Conservation (phyloP, 1,140 invertebrate species). For the Neodiprion pinetum region DNA sequence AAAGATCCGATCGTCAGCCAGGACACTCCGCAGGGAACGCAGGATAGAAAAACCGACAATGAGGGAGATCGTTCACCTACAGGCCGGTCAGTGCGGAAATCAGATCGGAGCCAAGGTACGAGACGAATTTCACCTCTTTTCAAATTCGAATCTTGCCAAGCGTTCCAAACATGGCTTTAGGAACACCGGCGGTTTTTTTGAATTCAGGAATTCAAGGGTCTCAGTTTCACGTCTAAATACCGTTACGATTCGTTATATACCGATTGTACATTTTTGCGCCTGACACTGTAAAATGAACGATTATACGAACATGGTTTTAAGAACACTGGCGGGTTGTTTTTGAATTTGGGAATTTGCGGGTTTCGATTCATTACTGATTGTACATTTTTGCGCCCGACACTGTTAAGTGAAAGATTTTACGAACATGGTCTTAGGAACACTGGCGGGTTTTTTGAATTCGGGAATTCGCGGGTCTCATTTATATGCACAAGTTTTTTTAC, state of each 20-base stretch:
- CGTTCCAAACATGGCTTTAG: no score
- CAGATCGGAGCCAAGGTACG: constrained; percentile 77
- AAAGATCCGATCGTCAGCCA: no score
- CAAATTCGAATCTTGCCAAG: no score
- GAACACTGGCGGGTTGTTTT: background rate
- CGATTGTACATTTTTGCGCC: background rate
- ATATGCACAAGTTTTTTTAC: no score
- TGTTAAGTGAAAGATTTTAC: no score
- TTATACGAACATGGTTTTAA: no score
- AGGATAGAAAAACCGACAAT: constrained; percentile 54
- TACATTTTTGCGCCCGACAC: background rate
- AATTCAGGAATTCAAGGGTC: background rate
- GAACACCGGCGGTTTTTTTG: background rate
- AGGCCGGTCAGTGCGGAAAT: constrained; percentile 80
- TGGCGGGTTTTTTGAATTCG: background rate
- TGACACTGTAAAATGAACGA: background rate
- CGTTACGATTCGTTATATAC: no score
- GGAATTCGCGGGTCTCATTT: no score
- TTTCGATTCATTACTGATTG: background rate
- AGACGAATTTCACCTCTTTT: constrained; percentile 27
- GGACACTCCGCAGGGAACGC: no score
- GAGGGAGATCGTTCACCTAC: constrained; percentile 81
- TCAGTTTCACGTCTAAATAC: no score
- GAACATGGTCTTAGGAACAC: no score
- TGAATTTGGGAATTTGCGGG: background rate